phyloP scores from a whole-genome alignment of 1,140 invertebrate species.

The Venustaconcha ellipsiformis region DNA sequence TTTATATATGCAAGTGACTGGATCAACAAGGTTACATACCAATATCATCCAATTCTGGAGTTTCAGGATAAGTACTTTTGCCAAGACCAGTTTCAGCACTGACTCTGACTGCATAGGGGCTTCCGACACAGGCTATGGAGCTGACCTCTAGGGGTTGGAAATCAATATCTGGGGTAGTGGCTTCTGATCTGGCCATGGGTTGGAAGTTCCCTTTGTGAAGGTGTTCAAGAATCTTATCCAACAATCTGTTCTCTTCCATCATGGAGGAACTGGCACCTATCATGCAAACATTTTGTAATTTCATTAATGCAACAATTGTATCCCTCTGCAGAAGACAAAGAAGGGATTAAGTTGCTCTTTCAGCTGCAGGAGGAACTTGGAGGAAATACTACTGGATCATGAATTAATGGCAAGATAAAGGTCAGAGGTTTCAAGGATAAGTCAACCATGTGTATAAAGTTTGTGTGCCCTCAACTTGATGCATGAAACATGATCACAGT shows the following conservation, averaged over 20 bases:
- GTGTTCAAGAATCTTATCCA: slow-evolving; percentile 44
- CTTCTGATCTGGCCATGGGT: slow-evolving; percentile 26
- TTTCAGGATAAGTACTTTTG: slow-evolving; percentile 31
- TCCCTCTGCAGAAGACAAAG: too few relatives aligned
- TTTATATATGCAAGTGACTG: slow-evolving; percentile 28
- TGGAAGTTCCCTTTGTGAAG: slow-evolving; percentile 51
- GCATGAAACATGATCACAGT: too few relatives aligned
- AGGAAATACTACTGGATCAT: too few relatives aligned
- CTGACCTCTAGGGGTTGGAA: slow-evolving; percentile 44
- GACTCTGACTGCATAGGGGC: slow-evolving; percentile 18
- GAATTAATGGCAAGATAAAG: not conserved
- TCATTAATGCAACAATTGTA: too few relatives aligned
- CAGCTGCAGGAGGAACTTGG: too few relatives aligned
- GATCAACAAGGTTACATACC: slow-evolving; percentile 17
- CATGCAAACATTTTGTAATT: not conserved
- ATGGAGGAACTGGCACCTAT: slow-evolving; percentile 53
- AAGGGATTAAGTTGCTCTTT: too few relatives aligned
- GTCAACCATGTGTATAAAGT: not conserved
- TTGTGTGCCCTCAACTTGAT: too few relatives aligned
- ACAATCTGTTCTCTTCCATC: slow-evolving; percentile 39
- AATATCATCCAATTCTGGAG: slow-evolving; percentile 24
- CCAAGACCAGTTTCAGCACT: not conserved
- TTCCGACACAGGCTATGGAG: slow-evolving; percentile 43
- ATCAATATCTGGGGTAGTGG: slow-evolving; percentile 23
- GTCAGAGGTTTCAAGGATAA: not conserved